These are phyloP conservation scores for Lucifuga dentata DNA, from an alignment of 2,113 vertebrate species.

Conservation along the genomic window DNA sequence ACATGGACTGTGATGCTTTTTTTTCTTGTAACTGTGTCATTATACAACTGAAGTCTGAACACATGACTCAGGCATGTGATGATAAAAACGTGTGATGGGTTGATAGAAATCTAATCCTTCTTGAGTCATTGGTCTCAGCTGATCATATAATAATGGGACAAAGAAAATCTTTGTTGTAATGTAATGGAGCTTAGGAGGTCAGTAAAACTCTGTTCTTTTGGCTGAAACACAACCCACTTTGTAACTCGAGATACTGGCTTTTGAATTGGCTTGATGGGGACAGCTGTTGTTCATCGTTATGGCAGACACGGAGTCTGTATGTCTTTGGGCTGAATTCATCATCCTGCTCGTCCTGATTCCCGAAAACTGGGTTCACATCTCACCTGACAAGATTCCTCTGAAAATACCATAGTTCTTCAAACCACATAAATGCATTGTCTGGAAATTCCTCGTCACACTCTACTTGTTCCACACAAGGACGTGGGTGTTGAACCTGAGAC, in stretches of 20 bases:
- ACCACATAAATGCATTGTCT: not conserved
- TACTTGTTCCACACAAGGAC: not conserved
- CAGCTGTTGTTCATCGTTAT: conserved; percentile 5
- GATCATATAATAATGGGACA: conserved; percentile 19
- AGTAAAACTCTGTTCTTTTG: conserved; percentile 20
- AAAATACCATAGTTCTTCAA: not conserved
- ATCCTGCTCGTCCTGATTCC: conserved; percentile 38
- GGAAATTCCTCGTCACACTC: conserved; percentile 27
- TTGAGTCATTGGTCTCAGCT: conserved; percentile 4
- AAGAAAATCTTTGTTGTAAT: conserved; percentile 21
- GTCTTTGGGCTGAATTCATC: not conserved
- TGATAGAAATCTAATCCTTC: too few relatives aligned
- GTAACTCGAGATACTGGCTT: conserved; percentile 20
- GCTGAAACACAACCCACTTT: conserved; percentile 21
- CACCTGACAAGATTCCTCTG: conserved; percentile 42
- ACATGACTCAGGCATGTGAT: not conserved
- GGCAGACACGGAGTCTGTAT: not conserved
- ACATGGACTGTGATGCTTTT: conserved; percentile 6
- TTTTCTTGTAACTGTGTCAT: conserved; percentile 19
- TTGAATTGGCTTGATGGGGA: not conserved
- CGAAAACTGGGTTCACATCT: conserved; percentile 29
- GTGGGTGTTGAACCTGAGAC: not conserved
- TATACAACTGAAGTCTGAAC: conserved; percentile 3
- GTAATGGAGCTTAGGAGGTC: conserved; percentile 37
- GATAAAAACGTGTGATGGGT: too few relatives aligned